Evolutionary conservation across 1,140 invertebrate species (phyloP), one percentile per base, ranked within the genome.

Genomic region (Papilio dardanus): DNA sequence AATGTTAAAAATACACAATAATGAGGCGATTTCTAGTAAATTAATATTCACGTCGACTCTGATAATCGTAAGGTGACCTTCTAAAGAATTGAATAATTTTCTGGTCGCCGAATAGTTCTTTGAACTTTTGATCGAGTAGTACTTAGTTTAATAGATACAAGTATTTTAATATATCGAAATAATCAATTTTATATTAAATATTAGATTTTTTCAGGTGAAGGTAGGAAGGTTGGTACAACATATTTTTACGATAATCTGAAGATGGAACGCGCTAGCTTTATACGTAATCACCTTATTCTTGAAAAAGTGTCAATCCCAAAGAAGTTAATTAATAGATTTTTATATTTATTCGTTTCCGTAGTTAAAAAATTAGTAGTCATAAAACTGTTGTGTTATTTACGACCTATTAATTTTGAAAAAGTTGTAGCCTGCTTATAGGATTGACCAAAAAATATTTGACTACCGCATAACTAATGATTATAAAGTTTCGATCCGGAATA

Each of bases 31-130:
- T 66, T 33, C 62, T 5, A 33, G 12, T 16, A 7, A 58, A 28
- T 58, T 58, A 24, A 28, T 58, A 28, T 19, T n/a, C 42, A 40
- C 3, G 62, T n/a, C 35, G 19, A 21, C 35, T 42, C 8, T 46
- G 37, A 71, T 71, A 24, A 71, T 71, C 30, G 35, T 28, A 12
- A 28, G 12, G 3, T 71, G 67, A 24, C 37, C 67, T 67, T 69
- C 35, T 71, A 71, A 71, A 42, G 7, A 37, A 37, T 21, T 71
- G 68, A 71, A 71, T 71, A 71, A 50, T 50, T 71, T 30, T 46
- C 0, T 16, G 24, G 37, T 2, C 3, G 68, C 42, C 24, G 37
- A 69, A 69, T 24, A 71, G 68, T 71, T 71, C 40, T 71, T 71
- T 50, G 68, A 71, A 46, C 68, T 30, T 71, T 71, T 19, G 4